Base-by-base conservation (phyloP, 2,888 invertebrate genomes). In the Xestia c-nigrum region DNA sequence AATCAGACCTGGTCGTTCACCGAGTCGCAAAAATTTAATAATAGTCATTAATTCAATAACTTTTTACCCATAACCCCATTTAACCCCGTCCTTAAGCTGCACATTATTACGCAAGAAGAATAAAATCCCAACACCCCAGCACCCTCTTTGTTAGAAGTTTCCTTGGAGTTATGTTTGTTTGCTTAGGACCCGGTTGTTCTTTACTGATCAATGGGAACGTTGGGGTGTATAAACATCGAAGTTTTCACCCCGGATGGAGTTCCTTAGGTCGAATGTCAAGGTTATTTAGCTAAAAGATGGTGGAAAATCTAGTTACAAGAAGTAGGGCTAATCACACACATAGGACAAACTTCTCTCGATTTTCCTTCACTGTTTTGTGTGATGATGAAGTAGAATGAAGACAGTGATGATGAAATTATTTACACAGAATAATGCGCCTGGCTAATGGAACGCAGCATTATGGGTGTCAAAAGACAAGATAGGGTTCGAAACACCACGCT, bases 161-260 rank as follows among this genome's bases (percentile, higher is more conserved):
- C 68, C 65, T 38, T 59, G 71, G 76, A 86, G 74, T 81, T 84
- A 74, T 72, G 81, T 72, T 50, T 85, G 83, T 88, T 85, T 85
- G 68, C 55, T 81, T 77, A 83, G 88, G 87, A 74, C 68, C 63
- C 24, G 66, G 71, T 83, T 80, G 87, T 84, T 78, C 76, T 81
- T 80, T 67, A 57, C 63, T 68, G 87, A 85, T 87, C 85, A 85
- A 88, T 85, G 88, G 78, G 76, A 19, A 81, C 59, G 70, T 64
- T 78, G 69, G 75, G 64, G 50, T 67, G n/a, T 40, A 76, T 76
- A 83, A 84, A 81, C 72, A 81, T 67, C 3, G 40, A 81, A 85
- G 59, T 71, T 84, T 74, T 69, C 5, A n/a, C 38, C 69, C 50
- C 5, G 10, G 57, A 59, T 57, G 24, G 68, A 69, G 59, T 61